These are phyloP conservation scores for Carassius gibelio DNA, from an alignment of 2,113 vertebrate genomes.

Conservation along the genomic window DNA sequence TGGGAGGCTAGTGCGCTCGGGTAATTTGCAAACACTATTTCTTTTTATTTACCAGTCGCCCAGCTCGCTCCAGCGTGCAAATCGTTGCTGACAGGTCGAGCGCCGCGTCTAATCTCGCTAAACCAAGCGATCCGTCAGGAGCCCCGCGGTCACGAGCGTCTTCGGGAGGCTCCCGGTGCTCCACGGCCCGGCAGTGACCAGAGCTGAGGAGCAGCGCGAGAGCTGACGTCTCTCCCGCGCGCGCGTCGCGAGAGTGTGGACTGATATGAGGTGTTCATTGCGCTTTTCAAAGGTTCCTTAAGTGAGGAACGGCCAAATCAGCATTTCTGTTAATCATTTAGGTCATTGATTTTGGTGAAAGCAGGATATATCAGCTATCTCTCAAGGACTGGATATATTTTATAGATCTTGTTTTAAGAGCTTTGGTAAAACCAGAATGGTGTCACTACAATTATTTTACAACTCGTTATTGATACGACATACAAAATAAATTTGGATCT, in stretches of 20 bases:
- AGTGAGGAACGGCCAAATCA: slow-evolving; percentile 15
- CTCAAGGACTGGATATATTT: neutral
- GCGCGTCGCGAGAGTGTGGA: too few species aligned
- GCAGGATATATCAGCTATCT: slow-evolving; percentile 64
- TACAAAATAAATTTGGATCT: neutral
- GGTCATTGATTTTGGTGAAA: neutral
- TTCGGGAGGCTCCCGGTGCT: slow-evolving; percentile 65
- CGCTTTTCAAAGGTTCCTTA: too few species aligned
- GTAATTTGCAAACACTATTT: slow-evolving; percentile 77
- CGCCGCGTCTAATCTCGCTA: slow-evolving; percentile 80
- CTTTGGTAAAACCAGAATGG: neutral
- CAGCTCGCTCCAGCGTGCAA: slow-evolving; percentile 65
- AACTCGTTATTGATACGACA: neutral
- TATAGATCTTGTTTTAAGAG: neutral
- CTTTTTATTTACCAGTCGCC: slow-evolving; percentile 63
- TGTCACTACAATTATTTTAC: neutral
- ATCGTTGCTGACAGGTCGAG: slow-evolving; percentile 83
- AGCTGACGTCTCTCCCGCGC: too few species aligned
- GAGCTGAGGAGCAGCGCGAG: neutral
- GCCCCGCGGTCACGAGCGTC: slow-evolving; percentile 61
- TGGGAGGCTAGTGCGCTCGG: slow-evolving; percentile 68
- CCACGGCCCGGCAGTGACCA: slow-evolving; percentile 1
- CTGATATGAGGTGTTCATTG: neutral
- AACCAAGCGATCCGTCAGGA: slow-evolving; percentile 66
- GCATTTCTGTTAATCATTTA: neutral